Percentiles rank a stretch among this genome's conserved stretches.
These are phyloP conservation scores for Actinia tenebrosa DNA, from an alignment of 64 coral and sea anemone genomes.

Conservation along the genomic window DNA sequence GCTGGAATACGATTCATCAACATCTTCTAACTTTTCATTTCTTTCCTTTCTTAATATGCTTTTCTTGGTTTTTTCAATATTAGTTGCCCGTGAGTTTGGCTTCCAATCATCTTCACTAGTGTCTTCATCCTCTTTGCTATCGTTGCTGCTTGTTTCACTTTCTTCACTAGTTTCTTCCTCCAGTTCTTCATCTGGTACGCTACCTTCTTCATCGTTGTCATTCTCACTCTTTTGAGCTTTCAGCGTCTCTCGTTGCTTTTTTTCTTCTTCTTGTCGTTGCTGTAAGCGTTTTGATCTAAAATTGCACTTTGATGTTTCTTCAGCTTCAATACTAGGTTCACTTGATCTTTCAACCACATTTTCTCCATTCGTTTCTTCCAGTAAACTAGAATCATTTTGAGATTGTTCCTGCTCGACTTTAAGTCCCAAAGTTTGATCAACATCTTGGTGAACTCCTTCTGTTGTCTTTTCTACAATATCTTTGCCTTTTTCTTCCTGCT, in stretches of 20 bases:
- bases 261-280: constrained; percentile 2
- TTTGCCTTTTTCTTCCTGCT: background rate
- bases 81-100: background rate
- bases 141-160: background rate
- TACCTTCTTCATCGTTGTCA: background rate
- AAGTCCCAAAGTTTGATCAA: background rate
- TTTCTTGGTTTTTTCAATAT: background rate
- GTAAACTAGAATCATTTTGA: background rate
- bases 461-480: background rate
- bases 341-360: background rate
- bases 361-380: background rate
- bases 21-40: background rate
- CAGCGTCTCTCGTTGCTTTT: background rate
- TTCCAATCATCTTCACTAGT: constrained; percentile 18
- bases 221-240: background rate
- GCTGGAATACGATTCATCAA: constrained; percentile 16
- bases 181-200: background rate
- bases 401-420: background rate
- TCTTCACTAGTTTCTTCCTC: background rate
- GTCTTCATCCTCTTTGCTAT: background rate
- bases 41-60: background rate
- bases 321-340: background rate
- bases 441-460: background rate
- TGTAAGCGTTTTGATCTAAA: constrained; percentile 67
- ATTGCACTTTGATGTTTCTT: constrained; percentile 11